These are phyloP conservation scores for Rotaria macrura DNA, from an alignment of 2,888 invertebrate genomes.

Conservation along the genomic window DNA sequence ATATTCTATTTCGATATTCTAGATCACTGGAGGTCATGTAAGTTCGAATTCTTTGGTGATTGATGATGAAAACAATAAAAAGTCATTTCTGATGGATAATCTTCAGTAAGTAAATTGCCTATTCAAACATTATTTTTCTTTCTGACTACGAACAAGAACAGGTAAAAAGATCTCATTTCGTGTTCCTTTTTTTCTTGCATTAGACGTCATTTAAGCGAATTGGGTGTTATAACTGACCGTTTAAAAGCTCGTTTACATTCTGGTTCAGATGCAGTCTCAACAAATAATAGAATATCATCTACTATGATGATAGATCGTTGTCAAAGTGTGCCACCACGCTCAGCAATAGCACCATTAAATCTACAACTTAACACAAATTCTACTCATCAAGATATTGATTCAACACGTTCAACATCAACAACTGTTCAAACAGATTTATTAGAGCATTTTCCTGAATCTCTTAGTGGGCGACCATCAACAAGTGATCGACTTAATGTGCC, in stretches of 20 bases:
- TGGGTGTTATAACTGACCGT: background rate
- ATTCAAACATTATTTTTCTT: no score
- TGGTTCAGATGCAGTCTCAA: background rate
- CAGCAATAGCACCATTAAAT: background rate
- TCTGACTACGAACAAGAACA: no score
- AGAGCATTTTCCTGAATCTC: constrained; percentile 15
- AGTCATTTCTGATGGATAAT: background rate
- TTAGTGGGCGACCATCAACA: background rate
- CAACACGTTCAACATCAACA: background rate
- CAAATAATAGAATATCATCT: background rate
- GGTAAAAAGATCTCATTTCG: no score
- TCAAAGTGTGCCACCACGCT: background rate
- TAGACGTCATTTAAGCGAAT: constrained; percentile 4
- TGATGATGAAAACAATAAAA: background rate
- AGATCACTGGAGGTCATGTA: background rate
- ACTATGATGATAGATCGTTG: background rate
- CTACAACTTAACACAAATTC: background rate
- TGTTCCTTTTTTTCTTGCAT: background rate
- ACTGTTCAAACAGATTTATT: background rate
- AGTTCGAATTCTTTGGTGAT: background rate
- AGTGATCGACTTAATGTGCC: constrained; percentile 7
- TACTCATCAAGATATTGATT: background rate
- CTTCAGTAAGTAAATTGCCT: background rate
- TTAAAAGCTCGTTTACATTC: background rate
- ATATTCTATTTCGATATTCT: background rate